Base-by-base conservation (phyloP, 2,888 invertebrate species). In the Caprella mutica region DNA sequence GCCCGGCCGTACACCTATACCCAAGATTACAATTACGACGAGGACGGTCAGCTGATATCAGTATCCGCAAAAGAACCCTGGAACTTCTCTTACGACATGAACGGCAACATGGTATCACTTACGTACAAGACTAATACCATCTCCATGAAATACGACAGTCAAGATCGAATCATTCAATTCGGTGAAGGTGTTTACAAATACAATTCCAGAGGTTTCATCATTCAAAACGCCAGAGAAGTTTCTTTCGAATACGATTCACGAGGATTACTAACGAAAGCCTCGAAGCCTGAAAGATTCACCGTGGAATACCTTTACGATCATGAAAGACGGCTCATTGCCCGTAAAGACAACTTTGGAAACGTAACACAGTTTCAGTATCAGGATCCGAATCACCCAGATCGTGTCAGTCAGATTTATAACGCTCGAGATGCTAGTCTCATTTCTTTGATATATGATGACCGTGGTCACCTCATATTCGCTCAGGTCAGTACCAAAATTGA, bases 341-440 rank as follows among this genome's bases (percentile, higher is more conserved):
- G 94, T 65, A 90, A 90, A 71, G 91, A 91, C 69, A 90, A 91
- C 72, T 89, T 86, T 67, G 92, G 92, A 50, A 92, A 92, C 70
- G 86, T 92, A 0, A 92, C 93, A 0, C 94, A 96, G 73, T 96
- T 91, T 77, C 92, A 93, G 76, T 96, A 96, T 72, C 90, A 86
- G 54, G 91, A 93, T 71, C 85, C 88, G 68, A 80, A 84, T 56
- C 79, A 85, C 57, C 84, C 84, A 1, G 80, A 84, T 17, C 69
- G 70, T 5, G 86, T 94, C 27, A 77, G 78, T 12, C 93, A 96
- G 71, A 89, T 93, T 67, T 94, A 92, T 74, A 93, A 91, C 55
- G 93, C 93, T 1, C 78, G 90, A 55, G 91, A 92, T 72, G 90
- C 89, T 55, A 85, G 88, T 72, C 79, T 92, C 12, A 87, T 92